Evolutionary conservation across 2,113 vertebrate species (phyloP).

Genomic region (Menidia beryllina): DNA sequence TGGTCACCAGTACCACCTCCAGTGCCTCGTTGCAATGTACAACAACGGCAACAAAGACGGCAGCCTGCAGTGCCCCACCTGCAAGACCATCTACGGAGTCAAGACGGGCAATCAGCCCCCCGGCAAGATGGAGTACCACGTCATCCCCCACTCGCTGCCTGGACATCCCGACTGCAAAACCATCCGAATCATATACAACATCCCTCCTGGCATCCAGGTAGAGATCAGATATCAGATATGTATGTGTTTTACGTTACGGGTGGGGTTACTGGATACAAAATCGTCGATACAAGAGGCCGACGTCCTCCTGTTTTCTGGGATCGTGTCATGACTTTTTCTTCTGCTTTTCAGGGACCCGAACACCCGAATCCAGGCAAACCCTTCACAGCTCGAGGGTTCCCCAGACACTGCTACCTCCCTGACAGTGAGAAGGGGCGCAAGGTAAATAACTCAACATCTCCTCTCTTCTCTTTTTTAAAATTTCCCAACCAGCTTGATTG

Average conservation of each 20-base stretch:
- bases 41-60: slow-evolving; percentile 97
- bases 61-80: slow-evolving; percentile 95
- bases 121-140: slow-evolving; percentile 97
- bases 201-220: slow-evolving; percentile 96
- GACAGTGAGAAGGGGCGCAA: slow-evolving; percentile 96
- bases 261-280: background rate
- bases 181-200: slow-evolving; percentile 97
- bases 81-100: slow-evolving; percentile 97
- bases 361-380: slow-evolving; percentile 96
- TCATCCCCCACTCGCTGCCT: slow-evolving; percentile 94
- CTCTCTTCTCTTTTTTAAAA: background rate
- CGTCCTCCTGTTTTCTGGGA: background rate
- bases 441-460: slow-evolving; percentile 74
- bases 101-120: slow-evolving; percentile 97
- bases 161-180: slow-evolving; percentile 95
- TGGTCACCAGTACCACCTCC: slow-evolving; percentile 92
- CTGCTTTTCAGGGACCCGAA: slow-evolving; percentile 87
- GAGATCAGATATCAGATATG: background rate
- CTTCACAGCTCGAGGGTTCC: slow-evolving; percentile 96
- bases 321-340: background rate
- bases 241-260: too few species aligned
- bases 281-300: background rate
- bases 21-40: slow-evolving; percentile 97
- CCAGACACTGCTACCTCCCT: slow-evolving; percentile 95
- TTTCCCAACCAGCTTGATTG: background rate